Conservation (phyloP, 2,888 invertebrate genomes). For the Falcaria lacertinaria region DNA sequence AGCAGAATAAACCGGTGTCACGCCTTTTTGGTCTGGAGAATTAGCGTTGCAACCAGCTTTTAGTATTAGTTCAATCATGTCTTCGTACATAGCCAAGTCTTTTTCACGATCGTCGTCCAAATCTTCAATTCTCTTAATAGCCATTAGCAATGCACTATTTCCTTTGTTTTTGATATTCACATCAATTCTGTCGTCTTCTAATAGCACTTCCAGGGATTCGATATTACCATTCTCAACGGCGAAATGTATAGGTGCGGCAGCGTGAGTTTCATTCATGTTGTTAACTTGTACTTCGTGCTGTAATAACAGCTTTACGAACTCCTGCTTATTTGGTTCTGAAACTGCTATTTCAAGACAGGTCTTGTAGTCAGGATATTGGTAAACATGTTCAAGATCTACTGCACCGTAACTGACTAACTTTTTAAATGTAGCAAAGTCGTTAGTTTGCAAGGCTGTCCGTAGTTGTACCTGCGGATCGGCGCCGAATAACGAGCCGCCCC, state of each 20-base stretch:
- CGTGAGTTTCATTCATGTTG: conserved; percentile 73
- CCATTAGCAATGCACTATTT: conserved; percentile 73
- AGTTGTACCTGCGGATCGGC: conserved; percentile 71
- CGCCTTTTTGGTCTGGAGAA: conserved; percentile 72
- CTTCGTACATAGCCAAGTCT: conserved; percentile 58
- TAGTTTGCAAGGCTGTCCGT: conserved; percentile 71
- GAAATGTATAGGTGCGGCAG: conserved; percentile 83
- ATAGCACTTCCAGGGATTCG: conserved; percentile 63
- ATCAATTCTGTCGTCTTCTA: conserved; percentile 69
- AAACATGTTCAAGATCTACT: conserved; percentile 75
- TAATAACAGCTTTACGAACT: conserved; percentile 79
- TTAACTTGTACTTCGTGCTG: conserved; percentile 82
- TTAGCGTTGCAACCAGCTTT: conserved; percentile 78
- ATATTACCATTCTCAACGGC: conserved; percentile 78
- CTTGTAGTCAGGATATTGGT: conserved; percentile 78
- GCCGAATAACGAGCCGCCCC: conserved; percentile 68
- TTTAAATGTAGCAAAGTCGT: conserved; percentile 73
- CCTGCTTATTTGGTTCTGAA: conserved; percentile 63
- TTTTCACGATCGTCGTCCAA: conserved; percentile 68
- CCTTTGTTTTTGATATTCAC: conserved; percentile 73
- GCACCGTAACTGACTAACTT: conserved; percentile 67
- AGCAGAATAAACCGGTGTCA: conserved; percentile 81
- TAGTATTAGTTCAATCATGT: conserved; percentile 76
- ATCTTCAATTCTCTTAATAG: conserved; percentile 72
- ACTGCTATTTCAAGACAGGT: conserved; percentile 81